Evolutionary conservation across 2,113 vertebrate species (phyloP).

Genomic region (Geococcyx californianus): DNA sequence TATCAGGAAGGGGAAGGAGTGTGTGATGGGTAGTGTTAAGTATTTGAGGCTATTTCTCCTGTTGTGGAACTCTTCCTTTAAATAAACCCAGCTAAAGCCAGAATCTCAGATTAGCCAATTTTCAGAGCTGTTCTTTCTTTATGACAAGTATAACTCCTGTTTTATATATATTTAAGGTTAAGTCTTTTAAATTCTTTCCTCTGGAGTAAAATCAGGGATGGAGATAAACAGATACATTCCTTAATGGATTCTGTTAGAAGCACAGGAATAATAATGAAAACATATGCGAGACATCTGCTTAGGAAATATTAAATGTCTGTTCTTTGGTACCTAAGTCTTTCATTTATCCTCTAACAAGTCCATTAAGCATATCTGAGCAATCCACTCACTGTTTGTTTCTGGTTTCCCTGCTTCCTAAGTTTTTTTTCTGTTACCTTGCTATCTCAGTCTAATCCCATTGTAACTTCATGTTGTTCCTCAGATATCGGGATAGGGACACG

Average conservation of each 20-base stretch:
- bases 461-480: neutral
- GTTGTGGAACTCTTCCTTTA: neutral
- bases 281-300: neutral
- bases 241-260: neutral
- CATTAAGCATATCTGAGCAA: neutral
- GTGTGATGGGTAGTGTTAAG: neutral
- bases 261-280: neutral
- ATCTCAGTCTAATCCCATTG: neutral
- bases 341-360: neutral
- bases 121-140: neutral
- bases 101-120: neutral
- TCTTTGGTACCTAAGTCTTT: neutral
- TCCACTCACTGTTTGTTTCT: neutral
- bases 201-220: neutral
- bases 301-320: neutral
- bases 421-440: neutral
- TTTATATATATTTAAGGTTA: neutral
- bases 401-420: neutral
- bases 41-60: neutral
- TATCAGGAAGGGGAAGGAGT: neutral
- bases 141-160: neutral
- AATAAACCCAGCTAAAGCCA: neutral
- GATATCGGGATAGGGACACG: neutral
- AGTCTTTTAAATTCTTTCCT: neutral
- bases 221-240: neutral